A percentile compares a stretch with the other conserved stretches of the same genome.
phyloP scores from a whole-genome alignment of 2,888 invertebrate genomes.

The Liodrosophila aerea region DNA sequence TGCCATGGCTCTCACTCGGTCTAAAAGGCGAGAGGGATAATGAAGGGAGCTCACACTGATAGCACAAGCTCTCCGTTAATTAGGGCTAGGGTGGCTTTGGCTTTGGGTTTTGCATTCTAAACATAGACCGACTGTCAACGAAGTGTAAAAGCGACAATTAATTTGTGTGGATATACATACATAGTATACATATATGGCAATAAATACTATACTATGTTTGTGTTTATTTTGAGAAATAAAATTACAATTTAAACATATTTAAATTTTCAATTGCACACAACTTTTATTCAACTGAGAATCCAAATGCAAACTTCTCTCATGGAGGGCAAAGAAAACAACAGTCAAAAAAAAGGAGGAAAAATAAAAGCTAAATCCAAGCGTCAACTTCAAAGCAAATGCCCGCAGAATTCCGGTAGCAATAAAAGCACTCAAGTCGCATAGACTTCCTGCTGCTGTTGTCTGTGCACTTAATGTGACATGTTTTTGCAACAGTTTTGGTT shows the following conservation, averaged over 20 bases:
- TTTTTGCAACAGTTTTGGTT: slow-evolving; percentile 72
- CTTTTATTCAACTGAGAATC: slow-evolving; percentile 66
- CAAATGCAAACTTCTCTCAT: slow-evolving; percentile 32
- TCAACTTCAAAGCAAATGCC: slow-evolving; percentile 66
- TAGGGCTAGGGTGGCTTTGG: slow-evolving; percentile 45
- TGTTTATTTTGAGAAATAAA: no score
- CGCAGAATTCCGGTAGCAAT: slow-evolving; percentile 69
- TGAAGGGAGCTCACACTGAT: slow-evolving; percentile 21
- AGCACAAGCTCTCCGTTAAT: slow-evolving; percentile 46
- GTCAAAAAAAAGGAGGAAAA: slow-evolving; percentile 3
- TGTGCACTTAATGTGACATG: slow-evolving; percentile 73
- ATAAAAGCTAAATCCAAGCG: slow-evolving; percentile 45
- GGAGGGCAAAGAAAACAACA: slow-evolving; percentile 1
- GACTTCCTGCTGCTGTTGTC: slow-evolving; percentile 60
- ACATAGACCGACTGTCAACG: slow-evolving; percentile 19
- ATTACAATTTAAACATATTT: no score
- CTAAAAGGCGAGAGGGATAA: slow-evolving; percentile 21
- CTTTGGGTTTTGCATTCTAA: slow-evolving; percentile 6
- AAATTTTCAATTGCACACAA: no score
- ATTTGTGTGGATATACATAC: not conserved
- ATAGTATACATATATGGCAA: no score
- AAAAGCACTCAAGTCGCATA: slow-evolving; percentile 71
- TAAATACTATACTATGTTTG: no score
- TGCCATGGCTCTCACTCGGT: slow-evolving; percentile 18
- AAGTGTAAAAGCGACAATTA: slow-evolving; percentile 3